Base-by-base conservation (phyloP, 2,113 vertebrate species). In the Bubalus kerabau region DNA sequence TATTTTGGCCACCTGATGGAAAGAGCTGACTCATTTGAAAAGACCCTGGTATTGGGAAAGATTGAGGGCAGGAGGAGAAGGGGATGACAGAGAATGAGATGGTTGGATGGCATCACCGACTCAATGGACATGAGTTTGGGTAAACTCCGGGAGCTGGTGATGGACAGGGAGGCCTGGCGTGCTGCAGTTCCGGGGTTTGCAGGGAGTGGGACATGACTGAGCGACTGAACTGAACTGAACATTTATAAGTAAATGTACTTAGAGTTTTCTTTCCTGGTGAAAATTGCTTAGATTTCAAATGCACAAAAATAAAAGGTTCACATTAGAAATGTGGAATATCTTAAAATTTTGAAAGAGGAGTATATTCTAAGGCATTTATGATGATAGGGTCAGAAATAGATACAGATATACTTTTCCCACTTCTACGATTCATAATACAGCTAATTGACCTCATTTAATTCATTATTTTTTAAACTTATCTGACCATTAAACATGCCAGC, bases 181-280 rank as follows among this genome's bases (percentile, higher is more conserved):
- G 59, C 26, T 60, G 26, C 59, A 1, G 5, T 60, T 60, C 26
- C 0, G 0, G 26, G 59, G 59, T 13, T 60, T 5, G 1, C 26
- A 14, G 5, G 0, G 26, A 6, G 26, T 60, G 1, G 0, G 12
- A 30, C 59, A 60, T 1, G 5, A 60, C 26, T 60, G 59, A 30
- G 12, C 0, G 2, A 60, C 5, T 60, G 26, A 26, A 26, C 4
- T 59, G 24, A 59, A 60, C 26, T 28, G 59, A 28, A 60, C 56
- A 80, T 36, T n/a, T 89, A 40, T 48, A 92, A 89, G 46, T 57
- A 89, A 95, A 80, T 32, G 3, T n/a, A 11, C 8, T 32, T 88
- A 43, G 50, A 62, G 64, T 85, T 57, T 89, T 78, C 57, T 85
- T 5, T 52, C 52, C 48, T 43, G 15, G 6, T 80, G 32, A 90